Conservation (phyloP, 2,113 vertebrate genomes). For the Antigone vipio region DNA sequence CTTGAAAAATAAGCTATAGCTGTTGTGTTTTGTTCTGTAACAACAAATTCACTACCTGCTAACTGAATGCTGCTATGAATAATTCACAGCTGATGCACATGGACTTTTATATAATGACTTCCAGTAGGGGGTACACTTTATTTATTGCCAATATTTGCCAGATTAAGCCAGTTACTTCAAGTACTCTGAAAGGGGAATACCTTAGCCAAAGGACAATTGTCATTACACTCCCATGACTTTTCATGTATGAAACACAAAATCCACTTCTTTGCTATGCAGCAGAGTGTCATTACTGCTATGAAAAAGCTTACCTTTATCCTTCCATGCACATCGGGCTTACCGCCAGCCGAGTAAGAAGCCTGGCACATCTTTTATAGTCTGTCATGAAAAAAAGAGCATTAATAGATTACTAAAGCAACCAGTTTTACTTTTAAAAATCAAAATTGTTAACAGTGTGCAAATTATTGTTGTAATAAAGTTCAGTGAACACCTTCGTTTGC, state of each 20-base stretch:
- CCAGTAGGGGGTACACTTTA: slow-evolving; percentile 10
- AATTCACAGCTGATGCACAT: background rate
- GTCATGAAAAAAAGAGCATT: slow-evolving; percentile 32
- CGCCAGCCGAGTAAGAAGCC: slow-evolving; percentile 91
- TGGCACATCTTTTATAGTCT: slow-evolving; percentile 95
- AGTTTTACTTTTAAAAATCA: background rate
- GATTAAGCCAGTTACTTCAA: background rate
- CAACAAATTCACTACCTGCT: slow-evolving; percentile 2
- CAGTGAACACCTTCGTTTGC: background rate
- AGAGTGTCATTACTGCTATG: background rate
- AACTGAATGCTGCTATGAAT: background rate
- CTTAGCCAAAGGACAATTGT: background rate
- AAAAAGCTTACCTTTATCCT: slow-evolving; percentile 80
- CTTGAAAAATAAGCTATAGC: slow-evolving; percentile 22
- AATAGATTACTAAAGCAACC: background rate
- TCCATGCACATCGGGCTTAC: slow-evolving; percentile 89
- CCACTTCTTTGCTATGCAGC: background rate
- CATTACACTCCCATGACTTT: background rate
- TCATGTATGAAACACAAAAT: background rate
- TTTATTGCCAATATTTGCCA: background rate
- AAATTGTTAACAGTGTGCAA: background rate
- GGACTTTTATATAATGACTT: background rate
- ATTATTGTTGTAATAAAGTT: background rate
- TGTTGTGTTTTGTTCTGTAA: background rate
- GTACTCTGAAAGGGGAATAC: background rate